Percentiles rank a stretch among this genome's conserved stretches.
These are phyloP conservation scores for Hetaerina americana DNA, from an alignment of 1,140 invertebrate genomes.

Conservation along the genomic window DNA sequence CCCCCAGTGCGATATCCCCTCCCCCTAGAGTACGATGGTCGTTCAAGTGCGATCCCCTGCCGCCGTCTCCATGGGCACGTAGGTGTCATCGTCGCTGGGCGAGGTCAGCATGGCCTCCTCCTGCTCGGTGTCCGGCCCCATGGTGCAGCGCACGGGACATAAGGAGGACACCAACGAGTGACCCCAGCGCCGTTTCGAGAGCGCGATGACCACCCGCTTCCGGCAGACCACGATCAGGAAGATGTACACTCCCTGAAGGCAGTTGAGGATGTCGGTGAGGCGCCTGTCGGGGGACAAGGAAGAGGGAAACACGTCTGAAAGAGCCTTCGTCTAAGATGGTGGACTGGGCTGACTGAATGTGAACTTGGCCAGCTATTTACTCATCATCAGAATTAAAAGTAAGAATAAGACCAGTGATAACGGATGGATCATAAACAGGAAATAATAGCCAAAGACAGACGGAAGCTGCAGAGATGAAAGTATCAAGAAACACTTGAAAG, in stretches of 20 bases:
- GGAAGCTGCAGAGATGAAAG: too few relatives aligned
- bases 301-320: too few relatives aligned
- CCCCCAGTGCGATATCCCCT: too few relatives aligned
- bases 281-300: conserved; percentile 34
- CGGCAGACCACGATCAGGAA: conserved; percentile 46
- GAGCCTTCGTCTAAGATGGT: too few relatives aligned
- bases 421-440: too few relatives aligned
- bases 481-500: too few relatives aligned
- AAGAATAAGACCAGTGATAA: too few relatives aligned
- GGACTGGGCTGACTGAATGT: too few relatives aligned
- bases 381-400: too few relatives aligned
- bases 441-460: too few relatives aligned
- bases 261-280: conserved; percentile 45
- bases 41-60: background rate
- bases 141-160: conserved; percentile 22
- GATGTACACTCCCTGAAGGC: conserved; percentile 49
- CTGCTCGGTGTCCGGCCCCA: conserved; percentile 30
- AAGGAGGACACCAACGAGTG: conserved; percentile 24
- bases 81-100: background rate
- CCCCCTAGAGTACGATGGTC: too few relatives aligned
- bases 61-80: background rate
- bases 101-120: conserved; percentile 22
- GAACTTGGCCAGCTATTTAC: too few relatives aligned
- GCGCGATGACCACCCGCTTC: conserved; percentile 39
- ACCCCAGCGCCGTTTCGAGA: conserved; percentile 31